Conservation (phyloP, 2,113 vertebrate species). For the Corydoras sp. region DNA sequence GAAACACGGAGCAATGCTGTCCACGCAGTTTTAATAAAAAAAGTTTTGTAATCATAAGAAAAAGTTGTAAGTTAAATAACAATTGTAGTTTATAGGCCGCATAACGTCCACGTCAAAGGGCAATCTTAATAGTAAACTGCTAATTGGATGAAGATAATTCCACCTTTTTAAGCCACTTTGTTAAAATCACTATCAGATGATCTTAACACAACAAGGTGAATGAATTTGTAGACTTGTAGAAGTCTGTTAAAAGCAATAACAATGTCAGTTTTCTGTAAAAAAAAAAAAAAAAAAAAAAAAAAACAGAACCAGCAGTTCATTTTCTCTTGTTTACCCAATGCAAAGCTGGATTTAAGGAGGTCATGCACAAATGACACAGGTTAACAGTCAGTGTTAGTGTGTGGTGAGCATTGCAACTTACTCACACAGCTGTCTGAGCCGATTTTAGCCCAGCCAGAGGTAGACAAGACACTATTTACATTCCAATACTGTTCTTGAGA, state of each 20-base stretch:
- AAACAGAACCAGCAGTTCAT: conserved; percentile 24
- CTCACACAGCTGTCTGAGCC: background rate
- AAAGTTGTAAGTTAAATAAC: too few species aligned
- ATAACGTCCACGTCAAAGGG: background rate
- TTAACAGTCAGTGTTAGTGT: conserved; percentile 4
- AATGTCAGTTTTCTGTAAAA: background rate
- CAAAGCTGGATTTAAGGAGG: conserved; percentile 23
- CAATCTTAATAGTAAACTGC: background rate
- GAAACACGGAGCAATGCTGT: too few species aligned
- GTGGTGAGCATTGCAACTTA: conserved; percentile 18
- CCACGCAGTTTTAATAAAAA: too few species aligned
- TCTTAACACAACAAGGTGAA: background rate
- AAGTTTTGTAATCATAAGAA: too few species aligned
- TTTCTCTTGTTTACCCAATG: conserved; percentile 29
- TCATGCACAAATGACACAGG: conserved; percentile 17
- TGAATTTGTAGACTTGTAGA: background rate
- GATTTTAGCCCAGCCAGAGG: background rate
- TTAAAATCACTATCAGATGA: conserved; percentile 11
- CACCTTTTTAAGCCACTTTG: background rate
- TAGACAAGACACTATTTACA: background rate
- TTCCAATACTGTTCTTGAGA: background rate
- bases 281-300: conserved; percentile 4
- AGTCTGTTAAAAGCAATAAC: conserved; percentile 3
- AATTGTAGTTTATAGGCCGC: background rate
- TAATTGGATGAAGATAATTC: background rate